These are phyloP conservation scores for Podiceps cristatus DNA, from an alignment of 2,113 vertebrate genomes.

Conservation along the genomic window DNA sequence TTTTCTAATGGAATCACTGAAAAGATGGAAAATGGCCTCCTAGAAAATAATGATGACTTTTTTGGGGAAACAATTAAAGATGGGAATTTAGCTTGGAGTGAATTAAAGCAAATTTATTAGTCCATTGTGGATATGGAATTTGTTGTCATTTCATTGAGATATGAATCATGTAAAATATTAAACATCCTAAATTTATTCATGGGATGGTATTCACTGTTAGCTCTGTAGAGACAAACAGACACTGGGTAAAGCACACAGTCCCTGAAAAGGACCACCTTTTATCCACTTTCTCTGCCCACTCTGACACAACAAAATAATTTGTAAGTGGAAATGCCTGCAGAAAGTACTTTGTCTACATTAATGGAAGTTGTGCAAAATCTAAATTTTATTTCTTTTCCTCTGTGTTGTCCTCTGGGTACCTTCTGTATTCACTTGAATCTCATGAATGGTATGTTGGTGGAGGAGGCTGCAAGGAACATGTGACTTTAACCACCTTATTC, in stretches of 20 bases:
- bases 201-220: background rate
- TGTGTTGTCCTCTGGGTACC: background rate
- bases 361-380: background rate
- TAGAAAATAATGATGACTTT: background rate
- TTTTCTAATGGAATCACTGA: background rate
- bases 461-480: background rate
- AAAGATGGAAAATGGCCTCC: background rate
- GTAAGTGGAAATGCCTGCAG: background rate
- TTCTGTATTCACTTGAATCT: background rate
- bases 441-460: background rate
- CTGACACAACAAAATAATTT: background rate
- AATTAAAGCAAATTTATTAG: background rate
- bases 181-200: background rate
- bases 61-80: background rate
- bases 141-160: background rate
- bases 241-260: background rate
- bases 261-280: background rate
- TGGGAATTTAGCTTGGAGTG: background rate
- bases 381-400: background rate
- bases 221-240: background rate
- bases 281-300: background rate
- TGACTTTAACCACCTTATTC: background rate
- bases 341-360: background rate
- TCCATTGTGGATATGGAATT: background rate
- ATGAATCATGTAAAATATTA: background rate